A percentile compares a stretch with the other conserved stretches of the same genome.
Conservation (phyloP, 2,888 invertebrate genomes). For the Cephonodes hylas region DNA sequence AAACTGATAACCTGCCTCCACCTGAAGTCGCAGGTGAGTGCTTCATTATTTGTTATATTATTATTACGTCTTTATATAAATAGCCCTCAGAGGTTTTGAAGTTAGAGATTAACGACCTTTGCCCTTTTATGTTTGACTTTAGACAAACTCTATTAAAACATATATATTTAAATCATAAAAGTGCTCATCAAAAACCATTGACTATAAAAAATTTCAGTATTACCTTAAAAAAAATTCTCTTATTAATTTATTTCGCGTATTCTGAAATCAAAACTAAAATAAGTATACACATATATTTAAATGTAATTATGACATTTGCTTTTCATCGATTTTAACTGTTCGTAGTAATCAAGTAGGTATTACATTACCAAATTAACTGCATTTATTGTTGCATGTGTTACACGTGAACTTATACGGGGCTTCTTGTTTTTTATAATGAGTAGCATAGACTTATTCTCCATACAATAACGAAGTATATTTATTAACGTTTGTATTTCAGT, state of each 20-base stretch:
- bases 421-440: too few relatives aligned
- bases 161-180: too few relatives aligned
- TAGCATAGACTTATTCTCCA: too few relatives aligned
- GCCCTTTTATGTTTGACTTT: background rate
- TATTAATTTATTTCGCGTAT: background rate
- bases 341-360: too few relatives aligned
- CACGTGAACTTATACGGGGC: too few relatives aligned
- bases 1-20: constrained; percentile 42
- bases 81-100: background rate
- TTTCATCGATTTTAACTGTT: background rate
- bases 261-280: too few relatives aligned
- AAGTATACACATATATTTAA: too few relatives aligned
- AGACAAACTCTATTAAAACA: too few relatives aligned
- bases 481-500: too few relatives aligned
- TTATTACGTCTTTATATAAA: background rate
- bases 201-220: background rate
- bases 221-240: background rate
- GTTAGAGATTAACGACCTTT: background rate
- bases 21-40: constrained; percentile 59
- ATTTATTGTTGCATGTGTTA: background rate
- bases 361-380: background rate
- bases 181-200: too few relatives aligned
- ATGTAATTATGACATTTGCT: too few relatives aligned
- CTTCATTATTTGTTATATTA: background rate
- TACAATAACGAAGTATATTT: too few relatives aligned